Base-by-base conservation (phyloP, 2,888 invertebrate species). In the Phrixothrix hirtus region DNA sequence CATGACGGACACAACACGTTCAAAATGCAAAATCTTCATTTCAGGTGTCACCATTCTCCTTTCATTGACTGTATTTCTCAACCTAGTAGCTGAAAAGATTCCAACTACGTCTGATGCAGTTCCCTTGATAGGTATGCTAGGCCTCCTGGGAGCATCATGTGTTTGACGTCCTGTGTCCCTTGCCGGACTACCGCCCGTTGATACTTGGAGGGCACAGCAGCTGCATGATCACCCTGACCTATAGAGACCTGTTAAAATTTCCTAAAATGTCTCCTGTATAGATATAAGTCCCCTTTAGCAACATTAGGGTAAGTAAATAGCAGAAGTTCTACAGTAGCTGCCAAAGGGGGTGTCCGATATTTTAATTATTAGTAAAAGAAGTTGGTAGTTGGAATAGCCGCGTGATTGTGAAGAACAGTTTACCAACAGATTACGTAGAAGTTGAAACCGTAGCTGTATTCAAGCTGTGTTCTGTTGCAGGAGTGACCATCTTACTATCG, bases 401-500 rank as follows among this genome's bases (percentile, higher is more conserved):
- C n/a, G n/a, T n/a, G n/a, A n/a, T n/a, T n/a, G n/a, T n/a, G n/a
- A n/a, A n/a, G n/a, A n/a, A n/a, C n/a, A n/a, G n/a, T n/a, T 4
- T 11, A 31, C 29, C 41, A 31, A 41, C 31, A 27, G 31, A 41
- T 14, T 15, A 31, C n/a, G 31, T 11, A 21, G 5, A 5, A 27
- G 16, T 14, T n/a, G 35, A 25, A 38, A 30, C 47, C 56, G 49
- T 54, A 64, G 65, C 64, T 65, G 66, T 77, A 79, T 79, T 81
- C 79, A 81, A 78, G 74, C 72, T 81, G 74, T 82, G 78, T 83
- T 83, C 83, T 86, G 83, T 90, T 90, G 80, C 91, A 95, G 95
- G 95, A 85, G 95, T 96, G 83, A 95, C 95, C 83, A 95, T 96
- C 83, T 91, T 96, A 82, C 93, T 98, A 79, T 97, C 97, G 81